These are phyloP conservation scores for Cosmia pyralina DNA, from an alignment of 2,888 invertebrate genomes.

Conservation along the genomic window DNA sequence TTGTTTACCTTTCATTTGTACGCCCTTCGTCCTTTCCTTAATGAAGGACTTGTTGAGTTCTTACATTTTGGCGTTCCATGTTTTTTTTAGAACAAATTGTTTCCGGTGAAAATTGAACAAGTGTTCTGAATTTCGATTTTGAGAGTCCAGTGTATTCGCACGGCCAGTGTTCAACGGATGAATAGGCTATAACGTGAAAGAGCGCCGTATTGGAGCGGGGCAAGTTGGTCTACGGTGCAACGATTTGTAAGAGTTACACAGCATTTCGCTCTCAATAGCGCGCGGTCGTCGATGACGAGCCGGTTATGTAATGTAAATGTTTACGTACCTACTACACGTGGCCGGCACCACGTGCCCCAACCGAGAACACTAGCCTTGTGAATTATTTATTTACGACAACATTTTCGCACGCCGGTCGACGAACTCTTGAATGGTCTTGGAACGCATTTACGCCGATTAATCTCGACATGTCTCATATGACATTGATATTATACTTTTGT, in stretches of 20 bases:
- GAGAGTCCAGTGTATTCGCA: not conserved
- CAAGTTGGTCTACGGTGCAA: conserved; percentile 68
- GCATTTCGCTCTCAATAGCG: conserved; percentile 85
- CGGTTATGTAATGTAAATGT: conserved; percentile 90
- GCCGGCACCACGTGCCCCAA: conserved; percentile 87
- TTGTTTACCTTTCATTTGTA: conserved; percentile 76
- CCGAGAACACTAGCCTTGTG: conserved; percentile 90
- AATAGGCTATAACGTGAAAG: conserved; percentile 41
- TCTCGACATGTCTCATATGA: conserved; percentile 78
- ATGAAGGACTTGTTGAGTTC: conserved; percentile 63
- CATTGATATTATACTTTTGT: conserved; percentile 58
- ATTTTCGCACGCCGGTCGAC: conserved; percentile 90
- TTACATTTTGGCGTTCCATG: conserved; percentile 15
- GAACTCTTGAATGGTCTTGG: conserved; percentile 88
- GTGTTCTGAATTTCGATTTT: not conserved
- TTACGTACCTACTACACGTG: conserved; percentile 89
- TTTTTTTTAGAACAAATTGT: not conserved
- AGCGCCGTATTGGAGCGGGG: conserved; percentile 39
- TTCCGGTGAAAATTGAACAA: not conserved
- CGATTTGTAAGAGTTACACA: conserved; percentile 77
- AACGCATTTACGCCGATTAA: conserved; percentile 88
- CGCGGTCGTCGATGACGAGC: conserved; percentile 87
- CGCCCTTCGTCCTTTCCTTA: conserved; percentile 63
- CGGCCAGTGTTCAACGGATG: conserved; percentile 2
- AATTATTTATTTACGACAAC: conserved; percentile 91